phyloP scores from a whole-genome alignment of 2,888 invertebrate genomes.

The Spicauda simplicius region DNA sequence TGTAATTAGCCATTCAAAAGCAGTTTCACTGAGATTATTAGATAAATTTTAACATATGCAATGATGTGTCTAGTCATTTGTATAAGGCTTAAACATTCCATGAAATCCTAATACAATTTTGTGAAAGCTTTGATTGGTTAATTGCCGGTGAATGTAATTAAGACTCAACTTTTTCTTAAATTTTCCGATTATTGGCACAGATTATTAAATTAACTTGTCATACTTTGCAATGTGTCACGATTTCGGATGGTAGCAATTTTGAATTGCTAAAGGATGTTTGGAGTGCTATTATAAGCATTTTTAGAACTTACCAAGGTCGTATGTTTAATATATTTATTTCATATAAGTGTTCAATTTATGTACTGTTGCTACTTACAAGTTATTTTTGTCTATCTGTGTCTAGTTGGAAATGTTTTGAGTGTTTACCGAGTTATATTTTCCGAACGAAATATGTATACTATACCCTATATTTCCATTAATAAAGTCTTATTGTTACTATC shows the following conservation, averaged over 20 bases:
- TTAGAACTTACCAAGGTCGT: constrained; percentile 35
- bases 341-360: constrained; percentile 46
- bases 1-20: constrained; percentile 1
- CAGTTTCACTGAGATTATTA: constrained; percentile 7
- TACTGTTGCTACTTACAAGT: background rate
- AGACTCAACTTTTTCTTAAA: constrained; percentile 41
- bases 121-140: constrained; percentile 70
- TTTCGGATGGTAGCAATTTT: too few species aligned
- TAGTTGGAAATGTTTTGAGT: constrained; percentile 49
- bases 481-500: constrained; percentile 46
- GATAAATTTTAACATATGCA: constrained; percentile 44
- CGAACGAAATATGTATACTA: constrained; percentile 41
- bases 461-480: constrained; percentile 48
- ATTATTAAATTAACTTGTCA: constrained; percentile 28
- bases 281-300: background rate
- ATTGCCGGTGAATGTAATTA: constrained; percentile 56
- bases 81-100: constrained; percentile 81
- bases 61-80: constrained; percentile 68
- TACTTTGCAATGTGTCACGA: background rate
- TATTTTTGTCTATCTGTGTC: constrained; percentile 42
- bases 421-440: constrained; percentile 45
- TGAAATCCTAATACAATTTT: constrained; percentile 70
- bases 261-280: background rate
- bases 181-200: constrained; percentile 51
- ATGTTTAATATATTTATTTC: constrained; percentile 43